phyloP scores from a whole-genome alignment of 2,797 vertebrate genomes.

The Chelon labrosus region DNA sequence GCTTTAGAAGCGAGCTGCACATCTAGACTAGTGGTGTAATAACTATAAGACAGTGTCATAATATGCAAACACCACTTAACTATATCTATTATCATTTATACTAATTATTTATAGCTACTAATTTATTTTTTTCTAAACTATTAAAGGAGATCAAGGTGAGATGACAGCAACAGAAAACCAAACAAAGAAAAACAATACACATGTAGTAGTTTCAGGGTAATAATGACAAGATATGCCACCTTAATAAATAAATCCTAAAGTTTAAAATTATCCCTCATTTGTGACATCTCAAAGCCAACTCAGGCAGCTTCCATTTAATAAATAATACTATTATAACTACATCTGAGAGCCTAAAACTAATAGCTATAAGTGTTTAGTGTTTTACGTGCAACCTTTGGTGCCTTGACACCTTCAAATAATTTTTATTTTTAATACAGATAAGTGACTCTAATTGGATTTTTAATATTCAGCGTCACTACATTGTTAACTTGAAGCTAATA shows the following conservation, averaged over 20 bases:
- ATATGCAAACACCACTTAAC: not conserved
- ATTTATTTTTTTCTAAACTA: not conserved
- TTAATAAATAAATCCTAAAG: not conserved
- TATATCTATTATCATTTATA: not conserved
- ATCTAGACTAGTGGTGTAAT: not conserved
- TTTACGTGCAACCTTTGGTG: not conserved
- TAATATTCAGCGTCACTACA: not conserved
- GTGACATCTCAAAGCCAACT: not conserved
- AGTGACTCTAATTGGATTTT: not conserved
- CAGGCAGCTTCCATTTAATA: not conserved
- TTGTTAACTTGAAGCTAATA: not conserved
- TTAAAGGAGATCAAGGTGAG: not conserved
- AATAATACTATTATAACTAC: not conserved
- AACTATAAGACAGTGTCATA: not conserved
- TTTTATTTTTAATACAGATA: not conserved
- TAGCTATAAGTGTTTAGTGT: not conserved
- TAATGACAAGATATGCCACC: not conserved
- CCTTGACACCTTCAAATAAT: not conserved
- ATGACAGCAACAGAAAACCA: slow-evolving; percentile 7
- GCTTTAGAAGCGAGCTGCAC: not conserved
- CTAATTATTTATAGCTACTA: no score
- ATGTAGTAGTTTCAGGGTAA: not conserved
- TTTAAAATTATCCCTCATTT: not conserved
- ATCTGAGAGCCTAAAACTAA: not conserved
- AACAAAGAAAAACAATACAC: slow-evolving; percentile 25